Evolutionary conservation across 2,113 vertebrate genomes (phyloP), one percentile per base, ranked within the genome.

Genomic region (Setophaga kirtlandii): DNA sequence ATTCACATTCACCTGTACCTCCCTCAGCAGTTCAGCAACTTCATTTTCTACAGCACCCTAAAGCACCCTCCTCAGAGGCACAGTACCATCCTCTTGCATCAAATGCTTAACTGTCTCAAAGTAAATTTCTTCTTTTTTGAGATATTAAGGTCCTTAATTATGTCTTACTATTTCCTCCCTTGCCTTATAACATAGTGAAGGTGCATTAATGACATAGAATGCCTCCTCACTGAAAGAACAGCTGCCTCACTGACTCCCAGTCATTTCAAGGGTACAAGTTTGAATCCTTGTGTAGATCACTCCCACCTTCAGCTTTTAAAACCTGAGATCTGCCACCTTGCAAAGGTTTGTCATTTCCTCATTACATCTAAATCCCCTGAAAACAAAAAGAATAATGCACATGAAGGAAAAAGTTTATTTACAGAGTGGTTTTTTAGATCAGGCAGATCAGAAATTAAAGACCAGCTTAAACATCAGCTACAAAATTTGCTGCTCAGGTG

Each of bases 151-250:
- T 6, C 27, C 42, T 79, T 64, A 52, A 56, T 55, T 71, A 74
- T 47, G 17, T 14, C n/a, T 62, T 78, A 78, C 3, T 31, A 79
- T n/a, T 76, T 64, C 59, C 16, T 79, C 28, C 23, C 12, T 21
- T 67, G 42, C 20, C 35, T 15, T 16, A 12, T 12, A 67, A 49
- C 10, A 76, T 1, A 64, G 30, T 8, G 27, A 89, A 55, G 30
- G 27, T 19, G 46, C n/a, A 33, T 25, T 24, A 55, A 63, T 0
- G 0, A n/a, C 15, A 69, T 1, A 16, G 3, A 62, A 37, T n/a
- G 18, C 10, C 31, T 50, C 28, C 20, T 58, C 50, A 55, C n/a
- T 59, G 42, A 65, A 63, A 52, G 39, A 87, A 65, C 20, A 74
- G 10, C 8, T 50, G 24, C 42, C 35, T 64, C 15, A 41, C n/a